A percentile compares a stretch with the other conserved stretches of the same genome.
Evolutionary conservation across 2,113 vertebrate genomes (phyloP).

Genomic region (Equus quagga): DNA sequence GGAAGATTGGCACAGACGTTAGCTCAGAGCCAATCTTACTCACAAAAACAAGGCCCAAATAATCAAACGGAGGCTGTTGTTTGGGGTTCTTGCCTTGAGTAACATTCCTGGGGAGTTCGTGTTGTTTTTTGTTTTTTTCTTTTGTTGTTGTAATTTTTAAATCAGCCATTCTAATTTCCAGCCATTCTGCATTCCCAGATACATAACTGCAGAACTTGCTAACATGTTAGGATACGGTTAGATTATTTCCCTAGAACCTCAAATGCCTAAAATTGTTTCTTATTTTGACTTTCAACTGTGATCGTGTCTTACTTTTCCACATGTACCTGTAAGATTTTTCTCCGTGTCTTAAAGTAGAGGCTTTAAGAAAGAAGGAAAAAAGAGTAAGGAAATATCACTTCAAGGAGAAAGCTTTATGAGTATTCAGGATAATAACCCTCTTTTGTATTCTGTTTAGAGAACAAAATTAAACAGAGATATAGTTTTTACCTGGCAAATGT

Average conservation of each 20-base stretch:
- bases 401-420: not conserved
- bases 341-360: not conserved
- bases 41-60: not conserved
- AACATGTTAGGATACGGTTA: not conserved
- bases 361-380: not conserved
- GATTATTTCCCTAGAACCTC: not conserved
- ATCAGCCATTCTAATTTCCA: not conserved
- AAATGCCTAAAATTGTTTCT: not conserved
- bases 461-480: not conserved
- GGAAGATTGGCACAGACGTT: too few species aligned
- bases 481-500: not conserved
- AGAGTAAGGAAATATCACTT: not conserved
- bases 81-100: not conserved
- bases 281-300: not conserved
- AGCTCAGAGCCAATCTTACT: too few species aligned
- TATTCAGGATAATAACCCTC: not conserved
- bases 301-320: not conserved
- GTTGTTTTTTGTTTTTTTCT: not conserved
- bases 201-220: not conserved
- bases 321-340: not conserved
- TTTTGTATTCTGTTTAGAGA: not conserved
- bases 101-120: not conserved
- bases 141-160: not conserved
- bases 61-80: not conserved
- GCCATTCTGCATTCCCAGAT: not conserved